Evolutionary conservation across 2,113 vertebrate genomes (phyloP).

Genomic region (Spea multiplicata): DNA sequence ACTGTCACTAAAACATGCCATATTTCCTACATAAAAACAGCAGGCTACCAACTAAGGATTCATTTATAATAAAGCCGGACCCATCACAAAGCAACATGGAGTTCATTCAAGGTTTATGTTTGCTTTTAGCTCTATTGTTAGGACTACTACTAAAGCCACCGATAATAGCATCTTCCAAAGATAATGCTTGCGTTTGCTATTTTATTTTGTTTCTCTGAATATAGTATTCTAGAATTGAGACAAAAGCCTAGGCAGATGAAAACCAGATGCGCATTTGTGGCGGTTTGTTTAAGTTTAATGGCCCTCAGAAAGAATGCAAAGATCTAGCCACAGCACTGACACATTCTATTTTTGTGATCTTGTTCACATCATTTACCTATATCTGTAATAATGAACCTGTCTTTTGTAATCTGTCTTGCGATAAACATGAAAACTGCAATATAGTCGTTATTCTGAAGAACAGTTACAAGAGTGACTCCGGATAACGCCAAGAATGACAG

Average conservation of each 20-base stretch:
- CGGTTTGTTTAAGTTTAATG: slow-evolving; percentile 39
- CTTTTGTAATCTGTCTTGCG: slow-evolving; percentile 7
- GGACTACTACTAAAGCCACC: neutral
- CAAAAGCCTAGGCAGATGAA: slow-evolving; percentile 35
- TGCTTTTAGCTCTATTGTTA: neutral
- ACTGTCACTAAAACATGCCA: too few relatives aligned
- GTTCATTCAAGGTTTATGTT: too few relatives aligned
- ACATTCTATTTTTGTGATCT: slow-evolving; percentile 37
- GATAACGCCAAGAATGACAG: neutral
- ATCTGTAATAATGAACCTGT: slow-evolving; percentile 31
- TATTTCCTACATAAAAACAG: too few relatives aligned
- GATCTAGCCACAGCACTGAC: slow-evolving; percentile 32
- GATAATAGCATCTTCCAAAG: neutral
- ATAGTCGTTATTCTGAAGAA: neutral
- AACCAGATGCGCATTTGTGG: slow-evolving; percentile 42
- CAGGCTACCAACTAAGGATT: too few relatives aligned
- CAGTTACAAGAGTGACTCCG: slow-evolving; percentile 1
- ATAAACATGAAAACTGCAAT: slow-evolving; percentile 13
- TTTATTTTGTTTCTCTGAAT: neutral
- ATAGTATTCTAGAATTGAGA: slow-evolving; percentile 41
- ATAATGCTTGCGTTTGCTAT: neutral
- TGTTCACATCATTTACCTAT: slow-evolving; percentile 29
- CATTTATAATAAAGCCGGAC: too few relatives aligned
- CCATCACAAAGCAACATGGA: too few relatives aligned
- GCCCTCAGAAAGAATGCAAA: slow-evolving; percentile 37